Conservation (phyloP, 2,888 invertebrate species). For the Pseudanteris insignis region DNA sequence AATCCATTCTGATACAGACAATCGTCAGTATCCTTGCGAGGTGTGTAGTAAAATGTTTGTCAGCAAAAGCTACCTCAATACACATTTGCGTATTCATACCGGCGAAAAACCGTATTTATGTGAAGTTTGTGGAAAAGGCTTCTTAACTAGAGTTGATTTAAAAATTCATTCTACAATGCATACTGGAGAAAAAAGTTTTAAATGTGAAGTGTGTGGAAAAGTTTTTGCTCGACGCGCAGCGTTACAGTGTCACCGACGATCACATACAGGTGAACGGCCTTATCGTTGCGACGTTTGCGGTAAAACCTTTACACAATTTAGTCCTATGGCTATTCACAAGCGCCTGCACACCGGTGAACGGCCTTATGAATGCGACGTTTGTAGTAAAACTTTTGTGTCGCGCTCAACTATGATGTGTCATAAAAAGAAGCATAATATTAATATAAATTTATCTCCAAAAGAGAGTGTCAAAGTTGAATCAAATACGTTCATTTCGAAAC, state of each 20-base stretch:
- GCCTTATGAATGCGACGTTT: constrained; percentile 72
- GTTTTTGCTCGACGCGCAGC: constrained; percentile 73
- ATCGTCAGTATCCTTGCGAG: constrained; percentile 71
- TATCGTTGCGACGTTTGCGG: constrained; percentile 72
- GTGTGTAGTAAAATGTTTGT: constrained; percentile 73
- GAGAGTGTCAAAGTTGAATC: constrained; percentile 37
- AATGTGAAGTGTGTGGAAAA: constrained; percentile 72
- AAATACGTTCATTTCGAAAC: constrained; percentile 10
- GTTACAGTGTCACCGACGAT: constrained; percentile 70
- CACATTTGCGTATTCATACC: constrained; percentile 71
- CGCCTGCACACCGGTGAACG: constrained; percentile 72
- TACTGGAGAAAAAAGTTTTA: constrained; percentile 72
- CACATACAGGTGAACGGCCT: constrained; percentile 71
- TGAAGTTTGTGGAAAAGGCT: constrained; percentile 72
- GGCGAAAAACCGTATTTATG: constrained; percentile 72
- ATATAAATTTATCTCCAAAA: constrained; percentile 46
- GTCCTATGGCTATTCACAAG: constrained; percentile 74
- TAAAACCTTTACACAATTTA: constrained; percentile 73
- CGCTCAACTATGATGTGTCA: constrained; percentile 72
- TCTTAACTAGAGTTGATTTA: constrained; percentile 71
- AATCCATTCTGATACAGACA: constrained; percentile 71
- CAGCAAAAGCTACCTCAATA: constrained; percentile 72
- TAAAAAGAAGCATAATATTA: constrained; percentile 68
- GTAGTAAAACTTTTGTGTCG: constrained; percentile 70
- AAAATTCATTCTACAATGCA: constrained; percentile 72